Evolutionary conservation across 2,888 invertebrate species (phyloP).

Genomic region (Andrena minutula): DNA sequence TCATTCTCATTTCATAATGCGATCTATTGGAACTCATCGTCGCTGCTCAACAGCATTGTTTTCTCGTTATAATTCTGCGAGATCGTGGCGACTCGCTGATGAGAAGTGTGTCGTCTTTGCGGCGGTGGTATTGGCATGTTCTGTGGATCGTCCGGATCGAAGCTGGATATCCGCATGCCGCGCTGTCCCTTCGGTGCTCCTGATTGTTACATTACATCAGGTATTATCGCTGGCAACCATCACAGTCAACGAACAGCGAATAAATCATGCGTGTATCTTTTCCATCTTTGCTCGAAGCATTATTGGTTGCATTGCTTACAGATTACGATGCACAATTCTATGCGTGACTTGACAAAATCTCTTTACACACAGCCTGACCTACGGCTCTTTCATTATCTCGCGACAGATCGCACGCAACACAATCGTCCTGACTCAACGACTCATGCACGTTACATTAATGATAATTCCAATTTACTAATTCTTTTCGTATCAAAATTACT

Average conservation of each 20-base stretch:
- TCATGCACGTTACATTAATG: constrained; percentile 62
- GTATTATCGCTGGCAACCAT: constrained; percentile 57
- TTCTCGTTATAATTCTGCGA: constrained; percentile 97
- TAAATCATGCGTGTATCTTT: constrained; percentile 45
- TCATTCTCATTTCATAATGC: constrained; percentile 31
- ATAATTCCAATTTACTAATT: constrained; percentile 39
- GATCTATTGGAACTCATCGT: constrained; percentile 96
- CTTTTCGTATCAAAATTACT: constrained; percentile 19
- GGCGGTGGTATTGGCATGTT: constrained; percentile 83
- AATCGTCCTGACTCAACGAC: constrained; percentile 27
- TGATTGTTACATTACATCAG: constrained; percentile 76
- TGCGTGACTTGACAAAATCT: constrained; percentile 29
- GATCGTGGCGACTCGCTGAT: constrained; percentile 92
- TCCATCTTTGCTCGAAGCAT: constrained; percentile 27
- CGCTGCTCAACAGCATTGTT: constrained; percentile 97
- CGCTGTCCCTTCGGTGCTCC: constrained; percentile 89
- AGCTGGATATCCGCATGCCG: constrained; percentile 89
- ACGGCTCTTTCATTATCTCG: constrained; percentile 34
- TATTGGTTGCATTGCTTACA: constrained; percentile 37
- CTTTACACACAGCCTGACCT: constrained; percentile 32
- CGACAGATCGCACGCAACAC: constrained; percentile 38
- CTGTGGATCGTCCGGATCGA: constrained; percentile 89
- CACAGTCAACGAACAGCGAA: constrained; percentile 35
- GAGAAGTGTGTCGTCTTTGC: constrained; percentile 86
- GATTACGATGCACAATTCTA: constrained; percentile 32